Evolutionary conservation across 2,113 vertebrate species (phyloP), one percentile per base, ranked within the genome.

Genomic region (Cavia porcellus): DNA sequence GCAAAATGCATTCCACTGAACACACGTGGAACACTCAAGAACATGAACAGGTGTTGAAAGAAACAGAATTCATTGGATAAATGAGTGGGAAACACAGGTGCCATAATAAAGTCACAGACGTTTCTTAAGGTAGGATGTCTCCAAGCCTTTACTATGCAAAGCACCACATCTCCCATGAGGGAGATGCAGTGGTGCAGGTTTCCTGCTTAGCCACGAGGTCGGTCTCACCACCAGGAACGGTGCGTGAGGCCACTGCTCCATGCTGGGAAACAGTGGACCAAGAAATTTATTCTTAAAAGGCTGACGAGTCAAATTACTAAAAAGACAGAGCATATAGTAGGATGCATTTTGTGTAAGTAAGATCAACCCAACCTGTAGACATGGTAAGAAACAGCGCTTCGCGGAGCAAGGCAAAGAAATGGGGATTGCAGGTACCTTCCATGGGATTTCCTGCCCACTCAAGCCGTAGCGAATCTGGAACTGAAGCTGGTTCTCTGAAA

Each of bases 391-490:
- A 90, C 14, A 66, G 68, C 11, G 80, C 45, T 92, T 77, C 59
- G 17, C 57, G 59, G 90, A 47, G 22, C 52, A 81, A 84, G 30
- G 15, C 68, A 14, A 66, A 86, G 35, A 87, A 35, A 42, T 79
- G 88, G n/a, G 25, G 92, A 42, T 59, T 86, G 89, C 17, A 83
- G 12, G 2, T 92, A 55, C 99, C 99, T 99, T 98, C 99, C 99
- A 99, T 0, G 98, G 95, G 0, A 89, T 59, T 32, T 97, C 97
- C 28, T 97, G 96, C 92, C 96, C 98, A 70, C 28, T 92, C 95
- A 97, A 89, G 0, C 98, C 62, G 50, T 99, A 99, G 8, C 97
- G 99, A 90, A 99, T 98, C 98, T 99, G 99, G 97, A 98, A 99
- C 32, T 98, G 97, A 68, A 99, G 97, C 0, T 98, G 98, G 3